phyloP scores from a whole-genome alignment of 2,797 vertebrate species.

The Pygocentrus nattereri region DNA sequence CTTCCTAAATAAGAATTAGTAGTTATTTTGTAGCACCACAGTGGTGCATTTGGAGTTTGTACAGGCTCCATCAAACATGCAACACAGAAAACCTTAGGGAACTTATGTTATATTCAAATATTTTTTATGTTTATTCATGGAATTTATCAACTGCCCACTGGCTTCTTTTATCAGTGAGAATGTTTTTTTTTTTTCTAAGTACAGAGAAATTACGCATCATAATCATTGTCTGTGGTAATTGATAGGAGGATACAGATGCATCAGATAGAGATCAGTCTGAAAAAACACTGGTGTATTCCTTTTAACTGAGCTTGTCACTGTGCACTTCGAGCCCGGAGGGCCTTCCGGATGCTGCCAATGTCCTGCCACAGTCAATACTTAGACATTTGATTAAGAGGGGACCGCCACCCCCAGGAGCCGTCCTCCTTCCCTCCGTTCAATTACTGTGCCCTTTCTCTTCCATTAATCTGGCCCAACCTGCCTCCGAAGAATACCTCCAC shows the following conservation, averaged over 20 bases:
- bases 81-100: no score
- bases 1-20: no score
- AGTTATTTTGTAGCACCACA: no score
- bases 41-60: no score
- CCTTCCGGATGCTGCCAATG: slow-evolving; percentile 2
- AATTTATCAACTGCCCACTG: no score
- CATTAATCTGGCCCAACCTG: slow-evolving; percentile 38
- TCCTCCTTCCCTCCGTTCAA: slow-evolving; percentile 20
- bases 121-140: no score
- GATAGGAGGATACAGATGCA: not conserved
- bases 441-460: slow-evolving; percentile 36
- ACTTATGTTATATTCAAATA: no score
- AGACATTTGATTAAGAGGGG: slow-evolving; percentile 23
- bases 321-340: slow-evolving; percentile 16
- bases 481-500: slow-evolving; percentile 27
- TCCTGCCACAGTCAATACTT: slow-evolving; percentile 29
- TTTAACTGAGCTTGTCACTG: not conserved
- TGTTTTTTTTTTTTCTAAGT: not conserved
- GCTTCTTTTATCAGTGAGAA: no score
- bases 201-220: not conserved
- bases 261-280: not conserved
- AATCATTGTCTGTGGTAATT: not conserved
- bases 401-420: slow-evolving; percentile 16
- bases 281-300: not conserved
- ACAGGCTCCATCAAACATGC: no score